Evolutionary conservation across 2,888 invertebrate genomes (phyloP).

Genomic region (Fragum sueziense): DNA sequence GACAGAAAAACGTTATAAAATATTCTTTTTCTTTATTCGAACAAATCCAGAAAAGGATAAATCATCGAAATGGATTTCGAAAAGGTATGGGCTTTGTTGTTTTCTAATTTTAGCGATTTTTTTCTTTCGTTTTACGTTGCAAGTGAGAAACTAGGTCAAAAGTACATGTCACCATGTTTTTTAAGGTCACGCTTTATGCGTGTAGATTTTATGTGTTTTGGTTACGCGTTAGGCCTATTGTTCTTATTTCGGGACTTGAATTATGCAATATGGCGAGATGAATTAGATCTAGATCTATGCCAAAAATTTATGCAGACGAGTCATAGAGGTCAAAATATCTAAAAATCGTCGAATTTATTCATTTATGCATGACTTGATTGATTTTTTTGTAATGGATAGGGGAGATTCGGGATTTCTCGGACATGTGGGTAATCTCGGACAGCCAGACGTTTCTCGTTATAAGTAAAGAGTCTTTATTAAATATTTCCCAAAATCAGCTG

Average conservation of each 20-base stretch:
- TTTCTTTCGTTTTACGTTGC: not conserved
- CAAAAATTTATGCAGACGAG: too few relatives aligned
- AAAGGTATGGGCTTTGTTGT: not conserved
- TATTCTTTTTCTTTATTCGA: conserved; percentile 29
- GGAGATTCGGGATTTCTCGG: too few relatives aligned
- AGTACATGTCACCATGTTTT: not conserved
- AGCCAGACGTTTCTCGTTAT: too few relatives aligned
- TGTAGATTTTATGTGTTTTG: not conserved
- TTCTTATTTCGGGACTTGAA: not conserved
- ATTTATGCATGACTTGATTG: too few relatives aligned
- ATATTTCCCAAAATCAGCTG: too few relatives aligned
- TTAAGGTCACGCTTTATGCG: not conserved
- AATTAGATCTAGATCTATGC: too few relatives aligned
- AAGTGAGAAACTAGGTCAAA: not conserved
- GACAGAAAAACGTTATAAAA: conserved; percentile 14
- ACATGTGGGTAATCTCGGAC: too few relatives aligned
- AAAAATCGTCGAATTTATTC: too few relatives aligned
- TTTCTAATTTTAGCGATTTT: not conserved
- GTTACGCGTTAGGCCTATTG: not conserved
- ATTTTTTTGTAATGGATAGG: too few relatives aligned
- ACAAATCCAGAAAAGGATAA: conserved; percentile 7
- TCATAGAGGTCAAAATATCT: too few relatives aligned
- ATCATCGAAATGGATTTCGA: not conserved
- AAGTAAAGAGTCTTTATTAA: too few relatives aligned
- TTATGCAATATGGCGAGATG: not conserved